A percentile compares a stretch with the other conserved stretches of the same genome.
Conservation (phyloP, 2,797 vertebrate species). For the Dipus sagitta region DNA sequence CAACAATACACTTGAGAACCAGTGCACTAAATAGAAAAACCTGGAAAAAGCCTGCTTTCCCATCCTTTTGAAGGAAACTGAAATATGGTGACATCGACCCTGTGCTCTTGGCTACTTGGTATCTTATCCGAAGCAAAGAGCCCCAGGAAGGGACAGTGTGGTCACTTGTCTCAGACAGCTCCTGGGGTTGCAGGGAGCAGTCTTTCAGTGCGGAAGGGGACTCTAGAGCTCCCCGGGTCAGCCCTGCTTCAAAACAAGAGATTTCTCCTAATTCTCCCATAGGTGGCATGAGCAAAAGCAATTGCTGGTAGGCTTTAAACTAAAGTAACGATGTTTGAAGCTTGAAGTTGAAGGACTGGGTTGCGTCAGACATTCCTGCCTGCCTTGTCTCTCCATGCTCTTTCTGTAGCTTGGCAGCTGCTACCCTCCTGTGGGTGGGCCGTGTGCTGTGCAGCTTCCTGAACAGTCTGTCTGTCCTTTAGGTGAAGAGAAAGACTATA, state of each 20-base stretch:
- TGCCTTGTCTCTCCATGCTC: neutral
- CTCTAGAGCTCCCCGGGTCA: neutral
- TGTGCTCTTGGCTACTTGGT: neutral
- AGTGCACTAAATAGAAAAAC: neutral
- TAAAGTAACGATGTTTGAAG: neutral
- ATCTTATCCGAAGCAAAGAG: slow-evolving; percentile 18
- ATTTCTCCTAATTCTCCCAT: neutral
- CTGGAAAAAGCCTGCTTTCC: slow-evolving; percentile 5
- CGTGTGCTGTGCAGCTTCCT: slow-evolving; percentile 1
- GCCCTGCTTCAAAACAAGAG: slow-evolving; percentile 15
- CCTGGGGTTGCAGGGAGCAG: neutral
- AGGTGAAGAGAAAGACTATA: slow-evolving; percentile 94
- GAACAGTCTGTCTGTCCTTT: slow-evolving; percentile 55
- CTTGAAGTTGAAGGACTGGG: neutral
- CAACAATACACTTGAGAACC: neutral
- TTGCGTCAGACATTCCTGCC: neutral
- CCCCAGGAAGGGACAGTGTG: neutral
- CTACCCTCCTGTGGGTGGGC: neutral
- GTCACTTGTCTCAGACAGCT: neutral
- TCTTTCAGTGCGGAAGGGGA: neutral
- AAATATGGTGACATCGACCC: neutral
- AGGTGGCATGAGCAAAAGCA: neutral
- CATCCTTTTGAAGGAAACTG: neutral
- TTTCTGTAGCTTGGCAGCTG: slow-evolving; percentile 22
- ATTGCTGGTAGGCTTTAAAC: neutral